Conservation (phyloP, 1,140 invertebrate species). For the Drosophila neocordata region DNA sequence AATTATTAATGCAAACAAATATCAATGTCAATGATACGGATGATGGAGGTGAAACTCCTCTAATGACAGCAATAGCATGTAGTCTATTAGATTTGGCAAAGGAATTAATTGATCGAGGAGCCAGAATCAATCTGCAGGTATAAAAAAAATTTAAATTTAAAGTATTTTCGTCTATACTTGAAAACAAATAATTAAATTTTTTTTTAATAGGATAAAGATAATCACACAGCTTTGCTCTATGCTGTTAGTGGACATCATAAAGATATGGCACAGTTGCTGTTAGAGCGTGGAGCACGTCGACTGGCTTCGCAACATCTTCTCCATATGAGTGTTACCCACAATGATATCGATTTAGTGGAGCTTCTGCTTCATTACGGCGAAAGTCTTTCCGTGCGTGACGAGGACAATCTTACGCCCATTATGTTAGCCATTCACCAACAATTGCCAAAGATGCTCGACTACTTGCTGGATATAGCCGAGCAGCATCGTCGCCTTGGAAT, state of each 20-base stretch:
- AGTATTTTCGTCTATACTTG: too few relatives aligned
- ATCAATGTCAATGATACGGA: slow-evolving; percentile 85
- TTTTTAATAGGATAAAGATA: slow-evolving; percentile 83
- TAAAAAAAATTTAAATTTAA: background rate
- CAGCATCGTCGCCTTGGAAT: slow-evolving; percentile 43
- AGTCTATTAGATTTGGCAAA: slow-evolving; percentile 83
- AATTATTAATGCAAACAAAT: slow-evolving; percentile 85
- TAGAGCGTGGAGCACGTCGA: slow-evolving; percentile 85
- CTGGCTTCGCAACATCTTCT: slow-evolving; percentile 85
- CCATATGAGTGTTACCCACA: slow-evolving; percentile 84
- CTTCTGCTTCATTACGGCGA: slow-evolving; percentile 83
- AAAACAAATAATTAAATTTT: background rate
- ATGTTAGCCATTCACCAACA: slow-evolving; percentile 85
- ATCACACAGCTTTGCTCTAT: slow-evolving; percentile 84
- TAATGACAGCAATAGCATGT: slow-evolving; percentile 84
- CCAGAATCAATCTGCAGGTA: slow-evolving; percentile 84
- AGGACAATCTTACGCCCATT: slow-evolving; percentile 85
- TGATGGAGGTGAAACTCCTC: slow-evolving; percentile 84
- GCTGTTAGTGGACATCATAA: slow-evolving; percentile 84
- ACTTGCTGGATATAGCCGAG: slow-evolving; percentile 83
- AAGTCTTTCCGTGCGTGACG: slow-evolving; percentile 84
- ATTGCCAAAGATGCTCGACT: slow-evolving; percentile 83
- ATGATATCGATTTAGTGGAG: slow-evolving; percentile 83
- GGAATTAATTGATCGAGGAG: slow-evolving; percentile 84
- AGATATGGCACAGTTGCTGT: slow-evolving; percentile 80